Base-by-base conservation (phyloP, 2,797 vertebrate species). In the Aeoliscus strigatus region DNA sequence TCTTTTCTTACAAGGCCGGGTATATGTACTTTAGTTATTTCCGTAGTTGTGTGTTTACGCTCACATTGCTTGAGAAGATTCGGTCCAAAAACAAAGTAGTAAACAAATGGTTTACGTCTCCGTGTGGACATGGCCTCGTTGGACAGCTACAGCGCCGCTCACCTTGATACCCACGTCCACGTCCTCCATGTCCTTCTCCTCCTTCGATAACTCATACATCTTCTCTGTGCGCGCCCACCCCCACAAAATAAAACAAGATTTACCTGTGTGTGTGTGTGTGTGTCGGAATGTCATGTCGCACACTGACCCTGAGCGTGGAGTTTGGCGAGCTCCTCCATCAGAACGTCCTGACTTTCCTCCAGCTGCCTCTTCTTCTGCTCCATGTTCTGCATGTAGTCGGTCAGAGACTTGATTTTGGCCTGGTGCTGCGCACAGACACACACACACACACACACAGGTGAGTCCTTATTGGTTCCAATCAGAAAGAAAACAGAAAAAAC, bases 311-410 rank as follows among this genome's bases (percentile, higher is more conserved):
- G 90, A 29, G 90, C 87, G 0, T 89, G 89, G 24, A 94, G 77
- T 33, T 90, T 91, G 54, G 90, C 87, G 37, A 94, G 85, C 38
- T 95, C 92, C 54, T 95, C 93, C 0, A 80, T 90, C 47, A 94
- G 89, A 0, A 84, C 83, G 48, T 94, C 93, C 69, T 92, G 93
- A 13, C 86, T 88, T 75, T 94, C 91, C 63, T 96, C 93, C 81
- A 95, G 86, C 59, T 92, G 91, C 56, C 92, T 86, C 75, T 90
- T 89, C 87, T 91, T 92, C 77, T 94, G 93, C 63, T 97, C 93
- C 89, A 94, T 88, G 65, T 92, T 94, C 76, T 94, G 93, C 91
- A 93, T 92, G 85, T 94, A 93, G 82, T 95, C 93, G 0, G 92
- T 95, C 66, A 94, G 85, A 55, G 93, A 94, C 60, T 89, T 92